Conservation (phyloP, 2,888 invertebrate species). For the Anoplius nigerrimus region DNA sequence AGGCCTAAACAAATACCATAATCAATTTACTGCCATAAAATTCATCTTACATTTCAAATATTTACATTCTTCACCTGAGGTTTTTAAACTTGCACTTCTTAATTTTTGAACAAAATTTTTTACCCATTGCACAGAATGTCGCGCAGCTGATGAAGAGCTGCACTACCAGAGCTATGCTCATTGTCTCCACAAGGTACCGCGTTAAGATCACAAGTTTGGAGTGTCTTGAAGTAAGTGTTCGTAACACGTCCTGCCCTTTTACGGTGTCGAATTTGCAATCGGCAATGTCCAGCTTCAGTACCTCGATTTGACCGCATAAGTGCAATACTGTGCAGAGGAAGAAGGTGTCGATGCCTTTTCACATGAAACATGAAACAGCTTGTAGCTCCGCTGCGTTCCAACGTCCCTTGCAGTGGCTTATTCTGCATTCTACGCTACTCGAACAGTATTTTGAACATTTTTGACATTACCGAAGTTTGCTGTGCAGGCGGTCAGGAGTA, state of each 20-base stretch:
- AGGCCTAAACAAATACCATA: too few relatives aligned
- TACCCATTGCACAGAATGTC: constrained; percentile 18
- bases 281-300: constrained; percentile 15
- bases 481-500: constrained; percentile 17
- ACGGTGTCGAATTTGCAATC: background rate
- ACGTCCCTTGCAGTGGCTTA: background rate
- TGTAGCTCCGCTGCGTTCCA: too few relatives aligned
- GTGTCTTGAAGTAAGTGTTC: constrained; percentile 6
- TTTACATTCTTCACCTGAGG: too few relatives aligned
- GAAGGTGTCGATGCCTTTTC: constrained; percentile 25
- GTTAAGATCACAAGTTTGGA: background rate
- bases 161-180: constrained; percentile 12
- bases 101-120: background rate
- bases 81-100: background rate
- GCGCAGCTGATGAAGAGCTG: constrained; percentile 14
- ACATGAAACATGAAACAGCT: too few relatives aligned
- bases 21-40: too few relatives aligned
- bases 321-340: constrained; percentile 21
- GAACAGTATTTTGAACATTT: background rate
- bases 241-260: background rate
- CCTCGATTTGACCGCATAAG: constrained; percentile 25
- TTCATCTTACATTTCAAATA: too few relatives aligned
- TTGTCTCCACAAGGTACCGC: constrained; percentile 2
- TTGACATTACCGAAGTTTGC: constrained; percentile 24
- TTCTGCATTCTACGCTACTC: too few relatives aligned